Conservation (phyloP, 2,888 invertebrate genomes). For the Germaria angustata region DNA sequence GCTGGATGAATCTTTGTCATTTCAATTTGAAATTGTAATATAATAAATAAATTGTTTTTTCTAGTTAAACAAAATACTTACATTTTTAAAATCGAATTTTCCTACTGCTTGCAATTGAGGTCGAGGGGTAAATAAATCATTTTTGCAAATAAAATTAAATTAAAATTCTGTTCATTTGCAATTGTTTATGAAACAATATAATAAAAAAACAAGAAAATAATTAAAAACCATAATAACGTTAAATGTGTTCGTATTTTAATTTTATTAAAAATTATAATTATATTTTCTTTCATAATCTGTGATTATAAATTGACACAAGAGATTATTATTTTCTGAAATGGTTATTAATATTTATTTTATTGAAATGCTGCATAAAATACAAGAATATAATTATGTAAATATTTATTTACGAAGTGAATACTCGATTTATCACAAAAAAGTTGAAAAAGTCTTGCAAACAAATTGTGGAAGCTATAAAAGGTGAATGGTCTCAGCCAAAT, state of each 20-base stretch:
- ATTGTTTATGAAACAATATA: conserved; percentile 2
- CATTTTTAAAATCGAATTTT: conserved; percentile 15
- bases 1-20: conserved; percentile 45
- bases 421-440: no score
- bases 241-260: conserved; percentile 12
- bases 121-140: conserved; percentile 54
- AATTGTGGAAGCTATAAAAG: no score
- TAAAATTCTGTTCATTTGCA: conserved; percentile 5
- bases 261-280: conserved; percentile 31
- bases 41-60: conserved; percentile 25
- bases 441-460: no score
- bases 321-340: conserved; percentile 39
- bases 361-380: conserved; percentile 7
- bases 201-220: not conserved
- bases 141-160: conserved; percentile 33
- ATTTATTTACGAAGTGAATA: no score
- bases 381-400: not conserved
- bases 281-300: conserved; percentile 3
- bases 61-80: conserved; percentile 6
- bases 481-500: no score
- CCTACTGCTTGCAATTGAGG: conserved; percentile 27
- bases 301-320: conserved; percentile 16
- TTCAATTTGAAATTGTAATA: conserved; percentile 47
- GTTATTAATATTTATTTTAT: conserved; percentile 17
- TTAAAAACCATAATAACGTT: conserved; percentile 27